A percentile compares a stretch with the other conserved stretches of the same genome.
Conservation (phyloP, 1,140 invertebrate species). For the Anastrepha obliqua region DNA sequence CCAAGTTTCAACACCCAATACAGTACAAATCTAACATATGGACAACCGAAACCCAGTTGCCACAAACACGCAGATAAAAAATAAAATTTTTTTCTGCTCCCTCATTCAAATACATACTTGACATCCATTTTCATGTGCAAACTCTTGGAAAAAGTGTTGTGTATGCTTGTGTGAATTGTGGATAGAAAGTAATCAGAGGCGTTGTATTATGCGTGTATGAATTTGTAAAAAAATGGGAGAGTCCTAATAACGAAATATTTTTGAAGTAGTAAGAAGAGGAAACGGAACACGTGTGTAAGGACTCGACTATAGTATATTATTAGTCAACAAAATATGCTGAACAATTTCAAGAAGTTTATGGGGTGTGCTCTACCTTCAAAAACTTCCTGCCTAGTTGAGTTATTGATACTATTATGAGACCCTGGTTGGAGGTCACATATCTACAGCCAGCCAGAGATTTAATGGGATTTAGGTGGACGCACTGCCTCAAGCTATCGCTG, state of each 20-base stretch:
- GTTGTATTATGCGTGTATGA: neutral
- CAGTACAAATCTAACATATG: neutral
- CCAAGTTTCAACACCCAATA: neutral
- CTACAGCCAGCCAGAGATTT: too few species aligned
- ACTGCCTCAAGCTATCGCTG: too few species aligned
- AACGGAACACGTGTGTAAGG: too few species aligned
- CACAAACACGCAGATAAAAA: neutral
- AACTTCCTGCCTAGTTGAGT: too few species aligned
- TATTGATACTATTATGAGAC: too few species aligned
- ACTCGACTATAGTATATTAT: too few species aligned
- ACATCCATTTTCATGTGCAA: conserved; percentile 43
- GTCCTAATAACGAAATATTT: neutral
- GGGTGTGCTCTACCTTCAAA: too few species aligned
- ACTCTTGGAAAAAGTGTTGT: conserved; percentile 28
- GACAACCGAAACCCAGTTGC: neutral
- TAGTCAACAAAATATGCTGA: too few species aligned
- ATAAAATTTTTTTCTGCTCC: neutral
- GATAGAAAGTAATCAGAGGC: neutral
- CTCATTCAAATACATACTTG: neutral
- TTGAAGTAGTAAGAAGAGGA: too few species aligned
- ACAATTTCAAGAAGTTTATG: too few species aligned
- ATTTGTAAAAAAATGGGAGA: neutral
- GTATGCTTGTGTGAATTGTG: neutral
- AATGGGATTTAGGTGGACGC: too few species aligned
- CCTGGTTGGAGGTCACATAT: too few species aligned